Conservation (phyloP, 2,888 invertebrate species). For the Morpho achilles region DNA sequence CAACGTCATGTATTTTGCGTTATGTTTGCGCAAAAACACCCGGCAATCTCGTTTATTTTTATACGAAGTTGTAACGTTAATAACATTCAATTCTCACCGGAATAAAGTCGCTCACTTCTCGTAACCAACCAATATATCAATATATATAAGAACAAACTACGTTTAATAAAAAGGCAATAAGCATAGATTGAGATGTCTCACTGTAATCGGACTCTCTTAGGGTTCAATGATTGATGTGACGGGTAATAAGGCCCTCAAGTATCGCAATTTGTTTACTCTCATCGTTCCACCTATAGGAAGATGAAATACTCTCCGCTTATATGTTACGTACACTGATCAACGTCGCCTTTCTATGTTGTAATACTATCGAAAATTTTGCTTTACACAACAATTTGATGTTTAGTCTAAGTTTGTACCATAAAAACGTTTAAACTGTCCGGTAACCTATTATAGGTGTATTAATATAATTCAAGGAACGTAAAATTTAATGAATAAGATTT, state of each 20-base stretch:
- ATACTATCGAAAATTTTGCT: too few species aligned
- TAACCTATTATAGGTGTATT: too few species aligned
- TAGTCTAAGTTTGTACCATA: too few species aligned
- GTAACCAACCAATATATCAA: slow-evolving; percentile 15
- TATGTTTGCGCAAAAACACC: slow-evolving; percentile 10
- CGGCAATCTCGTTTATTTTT: slow-evolving; percentile 14
- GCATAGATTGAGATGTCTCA: slow-evolving; percentile 23
- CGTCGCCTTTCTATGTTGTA: slow-evolving; percentile 15
- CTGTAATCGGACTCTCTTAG: slow-evolving; percentile 58
- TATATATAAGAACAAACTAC: slow-evolving; percentile 14
- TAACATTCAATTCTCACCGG: slow-evolving; percentile 8
- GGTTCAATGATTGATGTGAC: slow-evolving; percentile 75
- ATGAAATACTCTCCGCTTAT: slow-evolving; percentile 51
- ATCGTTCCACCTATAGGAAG: slow-evolving; percentile 62
- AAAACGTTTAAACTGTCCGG: too few species aligned
- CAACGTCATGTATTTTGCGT: slow-evolving; percentile 7
- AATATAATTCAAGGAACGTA: too few species aligned
- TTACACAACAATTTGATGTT: too few species aligned
- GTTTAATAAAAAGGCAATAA: slow-evolving; percentile 26
- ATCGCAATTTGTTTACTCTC: slow-evolving; percentile 78
- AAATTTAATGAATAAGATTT: too few species aligned
- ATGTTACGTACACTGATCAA: slow-evolving; percentile 68
- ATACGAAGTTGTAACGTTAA: slow-evolving; percentile 8
- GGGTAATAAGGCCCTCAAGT: slow-evolving; percentile 73
- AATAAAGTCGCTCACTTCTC: slow-evolving; percentile 1